These are phyloP conservation scores for Amphiprion percula DNA, from an alignment of 2,113 vertebrate genomes.

Conservation along the genomic window DNA sequence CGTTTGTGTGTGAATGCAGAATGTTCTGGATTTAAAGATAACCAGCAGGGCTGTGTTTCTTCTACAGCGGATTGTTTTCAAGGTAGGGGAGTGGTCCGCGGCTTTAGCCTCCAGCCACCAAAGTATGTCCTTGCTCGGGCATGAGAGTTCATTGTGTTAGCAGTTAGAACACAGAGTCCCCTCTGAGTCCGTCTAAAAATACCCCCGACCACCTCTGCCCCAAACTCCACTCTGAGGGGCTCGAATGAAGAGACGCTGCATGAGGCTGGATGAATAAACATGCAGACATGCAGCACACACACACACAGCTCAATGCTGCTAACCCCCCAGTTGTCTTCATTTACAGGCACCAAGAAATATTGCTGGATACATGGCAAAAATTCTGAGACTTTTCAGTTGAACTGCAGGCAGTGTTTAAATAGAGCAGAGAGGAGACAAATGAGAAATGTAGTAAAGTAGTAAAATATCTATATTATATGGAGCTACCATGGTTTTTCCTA, in stretches of 20 bases:
- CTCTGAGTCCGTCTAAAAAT: slow-evolving; percentile 73
- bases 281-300: slow-evolving; percentile 25
- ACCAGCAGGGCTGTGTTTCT: slow-evolving; percentile 13
- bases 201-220: slow-evolving; percentile 65
- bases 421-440: too few species aligned
- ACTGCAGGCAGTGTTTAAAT: too few species aligned
- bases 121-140: slow-evolving; percentile 71
- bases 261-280: slow-evolving; percentile 45
- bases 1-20: background rate
- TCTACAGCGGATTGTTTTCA: slow-evolving; percentile 41
- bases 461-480: too few species aligned
- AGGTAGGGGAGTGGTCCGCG: slow-evolving; percentile 38
- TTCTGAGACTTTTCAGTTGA: too few species aligned
- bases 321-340: background rate
- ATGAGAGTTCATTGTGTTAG: slow-evolving; percentile 73
- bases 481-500: too few species aligned
- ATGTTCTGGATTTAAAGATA: slow-evolving; percentile 9
- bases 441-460: too few species aligned
- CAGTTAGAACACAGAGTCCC: slow-evolving; percentile 56
- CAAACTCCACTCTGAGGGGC: slow-evolving; percentile 59
- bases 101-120: slow-evolving; percentile 48
- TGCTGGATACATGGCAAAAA: too few species aligned
- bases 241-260: slow-evolving; percentile 47
- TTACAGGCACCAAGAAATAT: too few species aligned
- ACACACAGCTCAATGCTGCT: background rate